phyloP scores from a whole-genome alignment of 2,797 vertebrate genomes.

The Gadopsis bispinosus region DNA sequence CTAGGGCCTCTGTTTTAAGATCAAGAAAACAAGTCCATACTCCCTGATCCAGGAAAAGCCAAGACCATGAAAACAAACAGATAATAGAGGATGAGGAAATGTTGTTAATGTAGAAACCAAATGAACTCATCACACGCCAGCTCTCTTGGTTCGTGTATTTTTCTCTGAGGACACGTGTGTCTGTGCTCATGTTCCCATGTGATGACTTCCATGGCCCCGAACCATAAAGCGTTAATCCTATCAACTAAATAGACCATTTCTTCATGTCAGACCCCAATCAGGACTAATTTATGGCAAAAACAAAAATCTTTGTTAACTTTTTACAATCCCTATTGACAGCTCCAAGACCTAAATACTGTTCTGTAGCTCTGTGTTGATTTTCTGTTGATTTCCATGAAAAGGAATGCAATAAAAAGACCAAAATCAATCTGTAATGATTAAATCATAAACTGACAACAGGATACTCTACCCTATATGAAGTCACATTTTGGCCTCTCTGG shows the following conservation, averaged over 20 bases:
- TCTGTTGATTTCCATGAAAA: constrained; percentile 87
- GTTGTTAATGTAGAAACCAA: constrained; percentile 77
- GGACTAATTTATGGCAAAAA: constrained; percentile 88
- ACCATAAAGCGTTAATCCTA: constrained; percentile 91
- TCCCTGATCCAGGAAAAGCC: constrained; percentile 59
- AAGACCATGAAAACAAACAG: constrained; percentile 67
- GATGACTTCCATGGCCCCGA: constrained; percentile 50
- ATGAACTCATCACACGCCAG: constrained; percentile 85
- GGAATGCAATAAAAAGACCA: constrained; percentile 4
- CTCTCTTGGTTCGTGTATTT: constrained; percentile 65
- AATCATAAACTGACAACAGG: constrained; percentile 32
- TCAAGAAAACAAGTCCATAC: constrained; percentile 77
- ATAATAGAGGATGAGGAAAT: constrained; percentile 77
- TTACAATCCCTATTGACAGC: constrained; percentile 90
- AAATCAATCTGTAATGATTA: constrained; percentile 8
- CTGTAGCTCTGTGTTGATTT: constrained; percentile 88
- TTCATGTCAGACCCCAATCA: constrained; percentile 89
- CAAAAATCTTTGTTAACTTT: constrained; percentile 89
- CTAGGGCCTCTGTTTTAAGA: constrained; percentile 76
- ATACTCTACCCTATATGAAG: constrained; percentile 15
- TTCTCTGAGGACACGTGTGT: constrained; percentile 74
- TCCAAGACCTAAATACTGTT: constrained; percentile 84
- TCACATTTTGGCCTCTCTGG: constrained; percentile 25
- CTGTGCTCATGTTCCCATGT: constrained; percentile 37
- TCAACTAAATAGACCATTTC: constrained; percentile 87